phyloP scores from a whole-genome alignment of 1,140 invertebrate species.

The Acromyrmex heyeri region DNA sequence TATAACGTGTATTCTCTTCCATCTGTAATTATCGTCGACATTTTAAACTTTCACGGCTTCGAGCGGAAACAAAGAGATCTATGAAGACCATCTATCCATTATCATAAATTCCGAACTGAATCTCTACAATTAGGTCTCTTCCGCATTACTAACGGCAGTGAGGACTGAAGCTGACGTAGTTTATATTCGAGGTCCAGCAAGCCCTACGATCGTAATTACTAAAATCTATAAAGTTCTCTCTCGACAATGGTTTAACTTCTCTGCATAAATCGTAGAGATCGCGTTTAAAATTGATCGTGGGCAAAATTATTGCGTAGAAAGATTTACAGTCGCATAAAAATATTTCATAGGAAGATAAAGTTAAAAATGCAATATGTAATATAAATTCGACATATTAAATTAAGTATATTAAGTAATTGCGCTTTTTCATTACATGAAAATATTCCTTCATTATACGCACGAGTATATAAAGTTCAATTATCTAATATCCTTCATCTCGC shows the following conservation, averaged over 20 bases:
- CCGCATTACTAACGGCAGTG: slow-evolving; percentile 30
- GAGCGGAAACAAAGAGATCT: slow-evolving; percentile 30
- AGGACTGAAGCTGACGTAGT: slow-evolving; percentile 32
- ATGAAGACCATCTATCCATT: slow-evolving; percentile 26
- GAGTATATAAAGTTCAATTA: background rate
- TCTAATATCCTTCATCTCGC: background rate
- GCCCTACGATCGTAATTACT: slow-evolving; percentile 42
- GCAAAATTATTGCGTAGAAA: background rate
- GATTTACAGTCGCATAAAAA: background rate
- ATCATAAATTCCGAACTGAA: slow-evolving; percentile 46
- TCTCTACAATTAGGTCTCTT: slow-evolving; percentile 47
- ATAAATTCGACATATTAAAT: background rate
- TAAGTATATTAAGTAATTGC: background rate
- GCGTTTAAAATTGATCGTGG: slow-evolving; percentile 21
- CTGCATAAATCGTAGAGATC: slow-evolving; percentile 28
- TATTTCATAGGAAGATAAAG: background rate
- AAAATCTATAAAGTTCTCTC: slow-evolving; percentile 52
- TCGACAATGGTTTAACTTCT: slow-evolving; percentile 52
- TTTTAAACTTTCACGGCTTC: background rate
- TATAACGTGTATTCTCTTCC: background rate
- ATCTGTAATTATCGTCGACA: background rate
- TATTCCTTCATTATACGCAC: background rate
- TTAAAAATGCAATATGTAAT: background rate
- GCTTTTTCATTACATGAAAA: background rate
- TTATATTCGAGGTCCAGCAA: slow-evolving; percentile 52